Evolutionary conservation across 2,797 vertebrate genomes (phyloP), one percentile per base, ranked within the genome.

Genomic region (Dipus sagitta): DNA sequence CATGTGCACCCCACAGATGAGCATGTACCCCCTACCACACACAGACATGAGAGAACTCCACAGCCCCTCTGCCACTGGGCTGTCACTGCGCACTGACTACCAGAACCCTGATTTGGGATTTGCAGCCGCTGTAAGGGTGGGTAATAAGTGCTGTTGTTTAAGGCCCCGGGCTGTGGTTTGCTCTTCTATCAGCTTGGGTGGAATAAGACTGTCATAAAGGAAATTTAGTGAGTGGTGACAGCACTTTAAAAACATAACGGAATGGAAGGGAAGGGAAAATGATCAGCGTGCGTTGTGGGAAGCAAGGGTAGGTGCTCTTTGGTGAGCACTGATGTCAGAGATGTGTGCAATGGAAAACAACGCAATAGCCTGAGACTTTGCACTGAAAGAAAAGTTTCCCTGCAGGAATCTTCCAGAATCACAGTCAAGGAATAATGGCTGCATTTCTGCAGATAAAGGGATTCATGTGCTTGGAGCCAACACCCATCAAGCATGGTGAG

Each of bases 201-300:
- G 26, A 87, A 23, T 81, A n/a, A 82, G n/a, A n/a, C 64, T 12
- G 24, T 80, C 38, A 38, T 72, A 60, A 86, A 83, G 90, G 17
- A 64, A 91, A 72, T 60, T 89, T 60, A 71, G 81, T 18, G 30
- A 75, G 13, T 24, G 18, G 42, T 74, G 34, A 62, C n/a, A 42
- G 15, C 8, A 20, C 80, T 93, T 96, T 88, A 5, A 62, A 96
- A 91, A 84, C 6, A 6, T 80, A 72, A 54, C 74, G 42, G 30
- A 62, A 32, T 14, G 24, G 71, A 85, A 76, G n/a, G n/a, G 21
- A 85, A 75, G 68, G 62, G 74, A 60, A 88, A 82, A n/a, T 6
- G 28, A 60, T 34, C 38, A 20, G 11, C 82, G 42, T 20, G 2
- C 4, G 4, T 13, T 42, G 47, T 28, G 17, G 0, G 30, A 67